Evolutionary conservation across 2,797 vertebrate genomes (phyloP).

Genomic region (Malurus leucopterus): DNA sequence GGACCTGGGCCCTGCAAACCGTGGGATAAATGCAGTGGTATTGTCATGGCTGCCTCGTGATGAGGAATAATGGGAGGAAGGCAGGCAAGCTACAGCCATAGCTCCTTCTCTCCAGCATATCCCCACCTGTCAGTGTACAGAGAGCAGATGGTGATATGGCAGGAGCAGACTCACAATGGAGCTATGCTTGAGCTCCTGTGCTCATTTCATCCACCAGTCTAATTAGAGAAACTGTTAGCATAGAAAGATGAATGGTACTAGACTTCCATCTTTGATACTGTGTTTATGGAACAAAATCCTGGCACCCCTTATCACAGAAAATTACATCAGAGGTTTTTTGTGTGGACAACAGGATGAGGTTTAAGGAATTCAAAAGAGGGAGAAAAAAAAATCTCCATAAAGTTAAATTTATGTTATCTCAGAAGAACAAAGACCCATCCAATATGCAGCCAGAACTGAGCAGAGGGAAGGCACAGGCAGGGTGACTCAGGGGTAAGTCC

Average conservation of each 20-base stretch:
- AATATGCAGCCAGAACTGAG: background rate
- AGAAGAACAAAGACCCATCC: background rate
- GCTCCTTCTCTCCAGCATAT: background rate
- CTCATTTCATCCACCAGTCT: conserved; percentile 32
- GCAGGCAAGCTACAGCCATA: background rate
- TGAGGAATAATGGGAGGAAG: background rate
- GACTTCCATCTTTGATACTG: background rate
- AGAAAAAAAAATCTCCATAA: background rate
- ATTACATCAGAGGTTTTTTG: background rate
- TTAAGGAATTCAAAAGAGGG: background rate
- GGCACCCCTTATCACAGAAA: background rate
- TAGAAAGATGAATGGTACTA: background rate
- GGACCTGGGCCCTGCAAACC: background rate
- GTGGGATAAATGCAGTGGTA: background rate
- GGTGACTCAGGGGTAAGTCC: background rate
- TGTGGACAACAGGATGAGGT: background rate
- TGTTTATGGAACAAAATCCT: background rate
- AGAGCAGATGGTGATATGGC: conserved; percentile 38
- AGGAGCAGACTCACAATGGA: conserved; percentile 4
- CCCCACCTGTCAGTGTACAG: conserved; percentile 25
- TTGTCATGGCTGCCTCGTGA: background rate
- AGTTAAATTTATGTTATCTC: background rate
- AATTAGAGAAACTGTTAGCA: conserved; percentile 26
- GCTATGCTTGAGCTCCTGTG: conserved; percentile 23
- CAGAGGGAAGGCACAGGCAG: background rate